phyloP scores from a whole-genome alignment of 2,888 invertebrate genomes.

The Microplitis manilae region DNA sequence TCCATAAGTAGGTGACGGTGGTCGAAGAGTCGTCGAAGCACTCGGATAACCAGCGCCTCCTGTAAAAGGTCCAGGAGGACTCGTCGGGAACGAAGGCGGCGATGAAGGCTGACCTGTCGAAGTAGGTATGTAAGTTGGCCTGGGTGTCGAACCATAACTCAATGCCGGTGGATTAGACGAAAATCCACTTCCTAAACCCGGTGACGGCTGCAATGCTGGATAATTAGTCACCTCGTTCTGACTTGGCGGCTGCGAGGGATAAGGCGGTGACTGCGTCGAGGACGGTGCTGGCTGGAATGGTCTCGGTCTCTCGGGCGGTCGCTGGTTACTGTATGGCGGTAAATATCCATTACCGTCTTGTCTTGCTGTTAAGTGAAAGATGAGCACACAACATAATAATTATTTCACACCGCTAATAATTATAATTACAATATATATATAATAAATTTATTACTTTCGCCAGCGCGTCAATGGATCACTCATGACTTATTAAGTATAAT shows the following conservation, averaged over 20 bases:
- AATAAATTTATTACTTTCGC: slow-evolving; percentile 21
- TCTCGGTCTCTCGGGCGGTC: slow-evolving; percentile 78
- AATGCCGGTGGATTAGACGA: slow-evolving; percentile 57
- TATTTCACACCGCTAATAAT: background rate
- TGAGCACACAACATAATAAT: background rate
- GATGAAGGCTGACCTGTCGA: slow-evolving; percentile 55
- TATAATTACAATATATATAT: slow-evolving; percentile 3
- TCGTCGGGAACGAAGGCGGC: slow-evolving; percentile 52
- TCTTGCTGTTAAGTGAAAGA: slow-evolving; percentile 75
- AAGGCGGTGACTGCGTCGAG: slow-evolving; percentile 63
- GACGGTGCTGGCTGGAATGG: slow-evolving; percentile 76
- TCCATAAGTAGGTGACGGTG: slow-evolving; percentile 43
- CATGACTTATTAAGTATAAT: background rate
- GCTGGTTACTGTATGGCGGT: slow-evolving; percentile 75
- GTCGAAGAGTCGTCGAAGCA: slow-evolving; percentile 52
- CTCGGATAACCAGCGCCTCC: slow-evolving; percentile 53
- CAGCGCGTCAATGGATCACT: background rate
- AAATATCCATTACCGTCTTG: slow-evolving; percentile 74
- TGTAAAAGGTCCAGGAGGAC: slow-evolving; percentile 56
- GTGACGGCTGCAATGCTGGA: slow-evolving; percentile 61
- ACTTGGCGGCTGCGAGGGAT: slow-evolving; percentile 59
- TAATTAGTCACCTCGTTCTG: slow-evolving; percentile 60
- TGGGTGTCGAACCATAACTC: slow-evolving; percentile 53
- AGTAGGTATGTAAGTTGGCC: slow-evolving; percentile 56
- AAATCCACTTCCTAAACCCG: slow-evolving; percentile 54